Conservation (phyloP, 2,888 invertebrate genomes). For the Pasiphila rectangulata region DNA sequence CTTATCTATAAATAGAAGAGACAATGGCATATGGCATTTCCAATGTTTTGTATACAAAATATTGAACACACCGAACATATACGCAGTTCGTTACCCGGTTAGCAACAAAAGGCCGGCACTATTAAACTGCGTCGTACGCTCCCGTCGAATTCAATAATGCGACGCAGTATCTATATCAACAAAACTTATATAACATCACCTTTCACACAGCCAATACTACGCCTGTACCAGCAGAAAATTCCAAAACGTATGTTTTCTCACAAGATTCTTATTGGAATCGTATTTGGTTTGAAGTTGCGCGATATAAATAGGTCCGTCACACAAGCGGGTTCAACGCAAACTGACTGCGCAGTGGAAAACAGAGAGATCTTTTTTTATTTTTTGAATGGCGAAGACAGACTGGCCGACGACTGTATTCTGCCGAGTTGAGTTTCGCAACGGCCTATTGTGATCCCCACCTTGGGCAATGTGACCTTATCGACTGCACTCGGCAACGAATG, state of each 20-base stretch:
- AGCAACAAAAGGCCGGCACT: slow-evolving; percentile 71
- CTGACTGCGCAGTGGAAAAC: slow-evolving; percentile 43
- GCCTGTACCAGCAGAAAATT: slow-evolving; percentile 26
- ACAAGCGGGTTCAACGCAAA: slow-evolving; percentile 57
- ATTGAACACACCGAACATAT: slow-evolving; percentile 38
- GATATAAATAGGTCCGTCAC: slow-evolving; percentile 43
- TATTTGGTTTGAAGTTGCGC: slow-evolving; percentile 39
- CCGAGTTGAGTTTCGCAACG: slow-evolving; percentile 50
- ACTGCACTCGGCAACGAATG: slow-evolving; percentile 66
- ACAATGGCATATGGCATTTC: slow-evolving; percentile 25
- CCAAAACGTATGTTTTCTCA: slow-evolving; percentile 26
- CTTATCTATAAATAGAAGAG: neutral
- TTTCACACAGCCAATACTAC: slow-evolving; percentile 28
- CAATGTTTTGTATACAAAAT: slow-evolving; percentile 37
- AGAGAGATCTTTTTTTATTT: slow-evolving; percentile 56
- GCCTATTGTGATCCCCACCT: slow-evolving; percentile 61
- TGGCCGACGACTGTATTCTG: slow-evolving; percentile 24
- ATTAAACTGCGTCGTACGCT: slow-evolving; percentile 63
- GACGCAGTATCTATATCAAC: slow-evolving; percentile 66
- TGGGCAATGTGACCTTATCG: slow-evolving; percentile 69
- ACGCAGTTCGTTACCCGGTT: slow-evolving; percentile 68
- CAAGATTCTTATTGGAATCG: slow-evolving; percentile 39
- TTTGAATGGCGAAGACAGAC: slow-evolving; percentile 44
- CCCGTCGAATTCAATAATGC: slow-evolving; percentile 49
- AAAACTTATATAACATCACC: slow-evolving; percentile 57